phyloP scores from a whole-genome alignment of 2,888 invertebrate genomes.

The Elegia similella region DNA sequence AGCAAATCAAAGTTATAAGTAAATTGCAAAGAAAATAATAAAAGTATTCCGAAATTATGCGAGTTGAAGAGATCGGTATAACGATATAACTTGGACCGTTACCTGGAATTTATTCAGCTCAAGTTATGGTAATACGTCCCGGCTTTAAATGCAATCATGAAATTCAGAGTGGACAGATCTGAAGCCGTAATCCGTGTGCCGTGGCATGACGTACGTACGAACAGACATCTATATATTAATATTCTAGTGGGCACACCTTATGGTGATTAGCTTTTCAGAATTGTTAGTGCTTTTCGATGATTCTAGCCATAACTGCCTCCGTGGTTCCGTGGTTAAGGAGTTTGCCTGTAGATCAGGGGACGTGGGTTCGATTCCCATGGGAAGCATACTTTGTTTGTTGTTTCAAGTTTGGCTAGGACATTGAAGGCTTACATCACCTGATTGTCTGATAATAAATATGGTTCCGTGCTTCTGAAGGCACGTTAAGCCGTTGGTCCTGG shows the following conservation, averaged over 20 bases:
- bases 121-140: constrained; percentile 30
- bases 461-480: too few species aligned
- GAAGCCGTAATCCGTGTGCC: background rate
- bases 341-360: too few species aligned
- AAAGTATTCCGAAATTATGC: background rate
- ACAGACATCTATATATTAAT: background rate
- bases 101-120: constrained; percentile 30
- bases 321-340: too few species aligned
- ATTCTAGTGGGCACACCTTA: background rate
- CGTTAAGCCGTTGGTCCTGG: too few species aligned
- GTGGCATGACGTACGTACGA: background rate
- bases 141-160: constrained; percentile 20
- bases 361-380: too few species aligned
- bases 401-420: too few species aligned
- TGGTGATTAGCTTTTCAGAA: background rate
- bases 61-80: background rate
- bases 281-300: background rate
- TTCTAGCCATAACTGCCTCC: too few species aligned
- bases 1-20: background rate
- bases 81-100: constrained; percentile 9
- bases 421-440: too few species aligned
- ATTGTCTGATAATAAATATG: too few species aligned
- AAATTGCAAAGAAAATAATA: background rate
- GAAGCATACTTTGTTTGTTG: too few species aligned
- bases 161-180: constrained; percentile 20